Base-by-base conservation (phyloP, 2,113 vertebrate species). In the Psettodes erumei region DNA sequence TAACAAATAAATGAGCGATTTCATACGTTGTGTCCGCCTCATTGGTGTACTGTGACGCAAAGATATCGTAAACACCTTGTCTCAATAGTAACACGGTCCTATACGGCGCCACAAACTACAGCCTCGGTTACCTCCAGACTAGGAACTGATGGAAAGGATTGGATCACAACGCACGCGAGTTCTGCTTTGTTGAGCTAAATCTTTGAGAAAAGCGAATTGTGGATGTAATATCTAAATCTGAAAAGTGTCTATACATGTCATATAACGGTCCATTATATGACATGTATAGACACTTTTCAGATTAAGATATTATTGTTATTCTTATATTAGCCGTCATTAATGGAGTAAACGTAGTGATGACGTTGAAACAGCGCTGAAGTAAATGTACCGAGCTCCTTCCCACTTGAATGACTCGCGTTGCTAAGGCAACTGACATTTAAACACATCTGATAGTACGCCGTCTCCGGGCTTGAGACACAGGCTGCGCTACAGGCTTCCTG, bases 1-100 rank as follows among this genome's bases (percentile, higher is more conserved):
- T 19, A 58, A 59, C 75, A 67, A 86, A 86, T 79, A 81, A 81
- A 86, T 3, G 0, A 15, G 42, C 54, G 7, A 37, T 71, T 75
- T 67, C 2, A 9, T 63, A 55, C 28, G 23, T 23, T 51, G 27
- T 71, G 42, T 62, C 37, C 1, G 38, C 5, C 7, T 71, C 5
- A 32, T 75, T 67, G 1, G 32, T 23, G 42, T 23, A 53, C 38
- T 32, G 25, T 6, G 32, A 27, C 43, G 40, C 40, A 48, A 13
- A 43, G 35, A 6, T 69, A 25, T 42, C 18, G 4, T 0, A 33
- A 55, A 58, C 12, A 28, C 1, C 18, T 32, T 40, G 21, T n/a
- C n/a, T n/a, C n/a, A 64, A 19, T 25, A 27, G n/a, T 30, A 42
- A 21, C 16, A 27, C 10, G 21, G 3, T 50, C 3, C 18, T 16